Percentiles rank a stretch among this genome's conserved stretches.
phyloP scores from a whole-genome alignment of 2,113 vertebrate genomes.

The Thamnophis sirtalis region DNA sequence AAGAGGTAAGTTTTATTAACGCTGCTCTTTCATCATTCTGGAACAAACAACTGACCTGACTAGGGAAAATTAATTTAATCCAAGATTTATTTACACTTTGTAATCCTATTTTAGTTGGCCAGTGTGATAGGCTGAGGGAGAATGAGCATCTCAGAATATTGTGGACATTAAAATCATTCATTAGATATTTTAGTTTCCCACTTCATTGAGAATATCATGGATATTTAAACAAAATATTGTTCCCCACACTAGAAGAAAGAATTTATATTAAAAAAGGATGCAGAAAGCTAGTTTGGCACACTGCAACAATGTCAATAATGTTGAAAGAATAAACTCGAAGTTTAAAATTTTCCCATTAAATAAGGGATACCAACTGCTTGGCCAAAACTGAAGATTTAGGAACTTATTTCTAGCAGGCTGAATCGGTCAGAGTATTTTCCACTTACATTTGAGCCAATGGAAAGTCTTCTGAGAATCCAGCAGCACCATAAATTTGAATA shows the following conservation, averaged over 20 bases:
- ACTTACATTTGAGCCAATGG: conserved; percentile 91
- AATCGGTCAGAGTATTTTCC: not conserved
- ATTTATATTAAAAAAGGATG: not conserved
- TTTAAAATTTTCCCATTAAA: not conserved
- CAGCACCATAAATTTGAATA: conserved; percentile 86
- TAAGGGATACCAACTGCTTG: not conserved
- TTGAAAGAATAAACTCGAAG: not conserved
- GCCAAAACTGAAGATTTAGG: not conserved
- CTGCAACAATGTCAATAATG: not conserved
- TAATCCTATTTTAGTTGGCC: no score
- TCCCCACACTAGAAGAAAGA: no score
- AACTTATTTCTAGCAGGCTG: not conserved
- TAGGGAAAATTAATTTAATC: no score
- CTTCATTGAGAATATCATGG: not conserved
- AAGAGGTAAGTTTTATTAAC: no score
- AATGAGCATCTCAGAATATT: not conserved
- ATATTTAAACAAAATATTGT: no score
- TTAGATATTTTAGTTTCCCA: not conserved
- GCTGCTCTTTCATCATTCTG: no score
- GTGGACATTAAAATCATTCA: not conserved
- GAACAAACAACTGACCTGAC: no score
- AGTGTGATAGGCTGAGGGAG: no score
- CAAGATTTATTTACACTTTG: no score
- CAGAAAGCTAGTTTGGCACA: not conserved
- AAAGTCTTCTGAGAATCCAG: conserved; percentile 85